Evolutionary conservation across 2,888 invertebrate genomes (phyloP).

Genomic region (Hypomecis atomaria): DNA sequence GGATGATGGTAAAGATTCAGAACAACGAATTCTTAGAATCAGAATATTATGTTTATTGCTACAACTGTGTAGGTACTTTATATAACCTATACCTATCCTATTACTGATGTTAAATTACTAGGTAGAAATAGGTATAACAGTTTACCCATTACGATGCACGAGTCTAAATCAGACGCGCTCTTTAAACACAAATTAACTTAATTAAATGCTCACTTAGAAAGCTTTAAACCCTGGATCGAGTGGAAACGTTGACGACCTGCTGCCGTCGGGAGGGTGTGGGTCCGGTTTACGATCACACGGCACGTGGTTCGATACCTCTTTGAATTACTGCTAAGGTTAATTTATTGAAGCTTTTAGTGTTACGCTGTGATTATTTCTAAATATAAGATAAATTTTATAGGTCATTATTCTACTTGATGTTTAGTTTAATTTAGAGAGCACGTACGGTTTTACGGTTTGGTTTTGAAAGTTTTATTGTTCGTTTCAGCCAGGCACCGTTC

Average conservation of each 20-base stretch:
- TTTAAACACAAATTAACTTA: constrained; percentile 19
- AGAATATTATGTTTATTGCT: too few species aligned
- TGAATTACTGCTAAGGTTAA: constrained; percentile 11
- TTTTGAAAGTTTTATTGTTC: too few species aligned
- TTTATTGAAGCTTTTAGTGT: constrained; percentile 13
- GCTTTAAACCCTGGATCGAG: constrained; percentile 20
- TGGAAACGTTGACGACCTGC: constrained; percentile 15
- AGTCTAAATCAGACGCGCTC: constrained; percentile 9
- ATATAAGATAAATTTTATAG: background rate
- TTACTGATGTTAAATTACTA: too few species aligned
- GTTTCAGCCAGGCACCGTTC: too few species aligned
- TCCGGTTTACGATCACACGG: constrained; percentile 25
- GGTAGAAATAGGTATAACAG: too few species aligned
- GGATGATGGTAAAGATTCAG: too few species aligned
- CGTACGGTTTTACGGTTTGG: too few species aligned
- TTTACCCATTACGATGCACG: background rate
- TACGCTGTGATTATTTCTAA: constrained; percentile 2
- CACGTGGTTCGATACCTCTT: constrained; percentile 18
- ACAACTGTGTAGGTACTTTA: too few species aligned
- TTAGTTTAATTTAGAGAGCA: too few species aligned
- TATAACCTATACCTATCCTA: too few species aligned
- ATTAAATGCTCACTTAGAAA: constrained; percentile 19
- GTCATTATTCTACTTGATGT: too few species aligned
- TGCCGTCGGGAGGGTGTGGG: constrained; percentile 5
- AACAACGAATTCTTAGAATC: too few species aligned